A percentile compares a stretch with the other conserved stretches of the same genome.
These are phyloP conservation scores for Chaitophorus viminalis DNA, from an alignment of 2,888 invertebrate genomes.

Conservation along the genomic window DNA sequence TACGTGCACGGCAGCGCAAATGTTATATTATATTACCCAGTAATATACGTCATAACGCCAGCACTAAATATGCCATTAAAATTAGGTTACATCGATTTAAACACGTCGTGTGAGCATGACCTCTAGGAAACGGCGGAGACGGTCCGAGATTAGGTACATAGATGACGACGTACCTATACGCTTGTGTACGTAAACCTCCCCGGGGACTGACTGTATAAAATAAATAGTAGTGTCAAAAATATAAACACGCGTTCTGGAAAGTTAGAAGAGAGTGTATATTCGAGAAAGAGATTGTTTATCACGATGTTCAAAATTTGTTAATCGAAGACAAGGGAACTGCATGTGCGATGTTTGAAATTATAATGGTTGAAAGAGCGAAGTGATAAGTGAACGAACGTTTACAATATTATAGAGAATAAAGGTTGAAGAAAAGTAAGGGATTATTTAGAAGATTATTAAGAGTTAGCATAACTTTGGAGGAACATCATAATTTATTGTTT, in stretches of 20 bases:
- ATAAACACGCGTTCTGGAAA: neutral
- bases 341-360: neutral
- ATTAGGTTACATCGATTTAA: too few species aligned
- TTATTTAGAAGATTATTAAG: neutral
- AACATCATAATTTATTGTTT: neutral
- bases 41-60: too few species aligned
- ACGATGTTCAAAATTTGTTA: neutral
- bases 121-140: too few species aligned
- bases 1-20: too few species aligned
- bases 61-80: too few species aligned
- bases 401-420: neutral
- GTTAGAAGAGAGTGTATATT: neutral
- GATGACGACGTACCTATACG: too few species aligned
- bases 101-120: too few species aligned
- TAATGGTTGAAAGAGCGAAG: neutral
- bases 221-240: too few species aligned
- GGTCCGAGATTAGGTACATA: too few species aligned
- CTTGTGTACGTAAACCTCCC: too few species aligned
- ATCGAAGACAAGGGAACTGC: neutral
- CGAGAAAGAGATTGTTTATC: neutral
- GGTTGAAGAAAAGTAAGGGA: neutral
- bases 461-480: neutral
- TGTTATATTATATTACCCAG: too few species aligned
- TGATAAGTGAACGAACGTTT: neutral
- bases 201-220: too few species aligned